A percentile compares a stretch with the other conserved stretches of the same genome.
Evolutionary conservation across 2,797 vertebrate genomes (phyloP).

Genomic region (Siniperca obscura): DNA sequence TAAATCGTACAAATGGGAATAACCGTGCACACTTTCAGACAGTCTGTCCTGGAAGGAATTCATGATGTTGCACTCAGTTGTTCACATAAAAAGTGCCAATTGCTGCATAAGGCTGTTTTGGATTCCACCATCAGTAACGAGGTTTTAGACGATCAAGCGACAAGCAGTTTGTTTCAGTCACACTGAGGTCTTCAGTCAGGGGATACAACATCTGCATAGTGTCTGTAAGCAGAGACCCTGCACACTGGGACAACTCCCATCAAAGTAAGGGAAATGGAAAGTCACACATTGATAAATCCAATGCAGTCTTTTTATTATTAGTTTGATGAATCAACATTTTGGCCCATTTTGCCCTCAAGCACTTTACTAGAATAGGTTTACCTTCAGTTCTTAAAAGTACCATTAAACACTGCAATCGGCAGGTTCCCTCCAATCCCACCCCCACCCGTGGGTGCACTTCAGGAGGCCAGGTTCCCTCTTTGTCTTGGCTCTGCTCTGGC

Average conservation of each 20-base stretch:
- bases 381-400: neutral
- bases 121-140: neutral
- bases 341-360: neutral
- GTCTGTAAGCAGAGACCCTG: neutral
- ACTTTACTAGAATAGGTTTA: neutral
- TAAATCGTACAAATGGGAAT: neutral
- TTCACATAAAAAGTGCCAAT: neutral
- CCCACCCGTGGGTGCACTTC: constrained; percentile 33
- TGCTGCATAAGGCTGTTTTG: neutral
- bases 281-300: neutral
- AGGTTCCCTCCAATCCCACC: neutral
- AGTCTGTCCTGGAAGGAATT: no score
- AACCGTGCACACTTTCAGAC: neutral
- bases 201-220: neutral
- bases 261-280: neutral
- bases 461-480: constrained; percentile 28
- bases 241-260: no score
- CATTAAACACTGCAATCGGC: constrained; percentile 10
- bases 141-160: neutral
- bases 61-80: neutral
- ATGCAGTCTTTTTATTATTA: neutral
- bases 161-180: neutral
- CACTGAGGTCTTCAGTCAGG: neutral
- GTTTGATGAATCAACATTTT: constrained; percentile 1
- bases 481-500: constrained; percentile 29